Evolutionary conservation across 2,888 invertebrate genomes (phyloP).

Genomic region (Aspidiotus destructor): DNA sequence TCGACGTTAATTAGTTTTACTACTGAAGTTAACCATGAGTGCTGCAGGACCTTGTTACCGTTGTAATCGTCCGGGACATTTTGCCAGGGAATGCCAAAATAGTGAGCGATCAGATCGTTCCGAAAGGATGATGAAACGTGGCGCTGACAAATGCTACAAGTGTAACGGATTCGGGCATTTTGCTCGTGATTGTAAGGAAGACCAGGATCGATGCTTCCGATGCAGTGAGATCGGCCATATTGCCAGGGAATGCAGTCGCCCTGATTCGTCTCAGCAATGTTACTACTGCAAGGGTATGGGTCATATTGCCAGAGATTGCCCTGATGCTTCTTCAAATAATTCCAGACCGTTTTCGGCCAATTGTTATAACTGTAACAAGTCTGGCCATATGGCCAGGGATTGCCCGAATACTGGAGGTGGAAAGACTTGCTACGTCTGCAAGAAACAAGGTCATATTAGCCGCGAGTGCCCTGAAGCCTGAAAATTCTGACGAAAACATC

Average conservation of each 20-base stretch:
- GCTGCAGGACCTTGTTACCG: constrained; percentile 57
- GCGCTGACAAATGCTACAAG: constrained; percentile 62
- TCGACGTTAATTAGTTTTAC: not conserved
- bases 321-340: constrained; percentile 41
- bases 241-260: constrained; percentile 67
- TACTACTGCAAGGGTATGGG: constrained; percentile 62
- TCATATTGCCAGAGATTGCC: constrained; percentile 57
- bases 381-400: constrained; percentile 60
- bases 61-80: constrained; percentile 86
- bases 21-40: not conserved
- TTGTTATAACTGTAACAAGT: constrained; percentile 59
- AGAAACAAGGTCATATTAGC: constrained; percentile 61
- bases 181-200: constrained; percentile 87
- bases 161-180: constrained; percentile 90
- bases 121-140: constrained; percentile 12
- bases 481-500: not conserved
- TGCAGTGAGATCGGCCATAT: constrained; percentile 89
- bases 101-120: constrained; percentile 55
- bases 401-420: constrained; percentile 74
- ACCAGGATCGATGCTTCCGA: constrained; percentile 60
- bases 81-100: constrained; percentile 72
- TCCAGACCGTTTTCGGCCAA: constrained; percentile 33
- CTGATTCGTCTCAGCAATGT: constrained; percentile 43
- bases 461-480: constrained; percentile 51
- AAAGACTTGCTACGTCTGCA: constrained; percentile 56